Conservation (phyloP, 2,797 vertebrate genomes). For the Helostoma temminkii region DNA sequence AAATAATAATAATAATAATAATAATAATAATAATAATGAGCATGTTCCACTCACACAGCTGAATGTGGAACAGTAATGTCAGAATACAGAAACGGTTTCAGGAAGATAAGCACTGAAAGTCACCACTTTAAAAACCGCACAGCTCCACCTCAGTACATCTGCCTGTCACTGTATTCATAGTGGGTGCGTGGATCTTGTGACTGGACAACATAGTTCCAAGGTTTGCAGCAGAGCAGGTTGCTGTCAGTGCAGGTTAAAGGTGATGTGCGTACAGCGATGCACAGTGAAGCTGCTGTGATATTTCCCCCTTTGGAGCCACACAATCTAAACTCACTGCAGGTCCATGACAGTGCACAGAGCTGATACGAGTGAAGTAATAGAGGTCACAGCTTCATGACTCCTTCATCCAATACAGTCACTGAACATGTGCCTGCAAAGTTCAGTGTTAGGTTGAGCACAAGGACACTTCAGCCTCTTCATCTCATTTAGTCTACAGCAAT, state of each 20-base stretch:
- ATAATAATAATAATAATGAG: neutral
- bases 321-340: conserved; percentile 3
- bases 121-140: too few relatives aligned
- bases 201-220: neutral
- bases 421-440: neutral
- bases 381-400: conserved; percentile 44
- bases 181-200: neutral
- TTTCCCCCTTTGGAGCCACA: neutral
- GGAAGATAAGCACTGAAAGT: too few relatives aligned
- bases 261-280: conserved; percentile 2
- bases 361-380: conserved; percentile 36
- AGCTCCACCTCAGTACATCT: neutral
- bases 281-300: conserved; percentile 18
- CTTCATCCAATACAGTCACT: conserved; percentile 9
- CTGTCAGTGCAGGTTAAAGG: neutral
- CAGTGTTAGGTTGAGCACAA: neutral
- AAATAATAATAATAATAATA: neutral
- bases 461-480: neutral
- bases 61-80: neutral
- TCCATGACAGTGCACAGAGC: neutral
- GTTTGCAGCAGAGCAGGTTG: neutral
- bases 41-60: neutral
- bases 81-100: neutral
- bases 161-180: neutral
- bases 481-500: neutral